Percentiles rank a stretch among this genome's conserved stretches.
Evolutionary conservation across 2,113 vertebrate genomes (phyloP).

Genomic region (Sula dactylatra): DNA sequence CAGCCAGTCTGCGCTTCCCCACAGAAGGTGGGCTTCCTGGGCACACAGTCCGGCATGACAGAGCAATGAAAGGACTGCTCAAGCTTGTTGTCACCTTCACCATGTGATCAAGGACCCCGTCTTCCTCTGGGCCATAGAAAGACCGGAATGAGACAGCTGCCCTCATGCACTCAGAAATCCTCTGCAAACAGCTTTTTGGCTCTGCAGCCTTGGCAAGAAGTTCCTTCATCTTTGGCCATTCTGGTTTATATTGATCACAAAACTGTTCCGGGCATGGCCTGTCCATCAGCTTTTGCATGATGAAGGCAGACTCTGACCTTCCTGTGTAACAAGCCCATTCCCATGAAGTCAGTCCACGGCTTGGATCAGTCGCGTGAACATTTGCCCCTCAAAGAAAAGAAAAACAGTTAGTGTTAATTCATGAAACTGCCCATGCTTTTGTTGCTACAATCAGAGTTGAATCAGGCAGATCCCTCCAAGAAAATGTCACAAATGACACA

Average conservation of each 20-base stretch:
- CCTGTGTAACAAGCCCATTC: conserved; percentile 95
- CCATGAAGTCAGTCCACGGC: conserved; percentile 83
- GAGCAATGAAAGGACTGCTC: conserved; percentile 84
- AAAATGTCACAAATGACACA: background rate
- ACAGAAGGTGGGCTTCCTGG: conserved; percentile 85
- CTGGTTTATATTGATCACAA: conserved; percentile 79
- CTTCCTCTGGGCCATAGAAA: conserved; percentile 79
- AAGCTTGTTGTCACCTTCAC: conserved; percentile 88
- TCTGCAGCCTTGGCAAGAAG: conserved; percentile 77
- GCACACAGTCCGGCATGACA: conserved; percentile 86
- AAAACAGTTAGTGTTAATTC: background rate
- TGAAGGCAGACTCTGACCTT: conserved; percentile 82
- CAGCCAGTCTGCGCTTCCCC: conserved; percentile 83
- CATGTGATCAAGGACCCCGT: conserved; percentile 91
- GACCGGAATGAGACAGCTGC: conserved; percentile 76
- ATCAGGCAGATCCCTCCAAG: background rate
- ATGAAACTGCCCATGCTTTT: background rate
- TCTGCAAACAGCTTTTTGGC: conserved; percentile 85
- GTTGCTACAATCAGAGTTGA: background rate
- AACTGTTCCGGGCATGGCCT: conserved; percentile 85
- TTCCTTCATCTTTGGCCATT: conserved; percentile 84
- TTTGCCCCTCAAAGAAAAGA: conserved; percentile 81
- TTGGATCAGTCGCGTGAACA: conserved; percentile 81
- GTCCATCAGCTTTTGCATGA: conserved; percentile 85
- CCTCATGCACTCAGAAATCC: conserved; percentile 77